Base-by-base conservation (phyloP, 1,140 invertebrate species). In the Harlomillsia oculata region DNA sequence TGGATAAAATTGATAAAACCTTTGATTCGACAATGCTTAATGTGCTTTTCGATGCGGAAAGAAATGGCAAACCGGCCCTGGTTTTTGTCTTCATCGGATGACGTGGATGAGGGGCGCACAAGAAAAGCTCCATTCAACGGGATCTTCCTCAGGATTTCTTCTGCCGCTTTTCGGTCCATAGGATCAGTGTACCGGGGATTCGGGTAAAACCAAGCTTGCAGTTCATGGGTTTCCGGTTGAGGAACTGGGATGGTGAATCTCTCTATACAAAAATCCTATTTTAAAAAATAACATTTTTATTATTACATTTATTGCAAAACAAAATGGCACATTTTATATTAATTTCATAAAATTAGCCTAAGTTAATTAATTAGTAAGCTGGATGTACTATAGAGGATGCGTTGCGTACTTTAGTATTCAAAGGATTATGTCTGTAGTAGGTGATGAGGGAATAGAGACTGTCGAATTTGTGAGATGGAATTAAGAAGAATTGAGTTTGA, bases 1-100 rank as follows among this genome's bases (percentile, higher is more conserved):
- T n/a, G n/a, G 9, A 34, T 41, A 41, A n/a, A 13, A 8, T 8
- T 14, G 11, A 6, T 41, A 34, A 6, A 41, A 41, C 39, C 39
- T 70, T 87, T 87, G 25, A 97, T 89, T 48, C 89, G 79, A 72
- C 94, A 97, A 69, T 97, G 92, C 68, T 96, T 97, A 45, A 96
- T 93, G 72, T 90, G 86, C 20, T 84, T 84, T 67, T 94, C 89
- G 21, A 87, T 87, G 67, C 89, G 26, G 26, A 53, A 53, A 2
- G 30, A 36, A 18, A 53, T 53, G 5, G 43, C 51, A 21, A 53
- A 53, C 18, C 40, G 23, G 9, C 51, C 40, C 21, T 26, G 3
- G 8, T 34, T 32, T n/a, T n/a, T n/a, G n/a, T n/a, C n/a, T n/a
- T n/a, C n/a, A n/a, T n/a, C n/a, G 5, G 20, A 13, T 34, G n/a